Evolutionary conservation across 1,140 invertebrate species (phyloP), one percentile per base, ranked within the genome.

Genomic region (Drosophila sproati): DNA sequence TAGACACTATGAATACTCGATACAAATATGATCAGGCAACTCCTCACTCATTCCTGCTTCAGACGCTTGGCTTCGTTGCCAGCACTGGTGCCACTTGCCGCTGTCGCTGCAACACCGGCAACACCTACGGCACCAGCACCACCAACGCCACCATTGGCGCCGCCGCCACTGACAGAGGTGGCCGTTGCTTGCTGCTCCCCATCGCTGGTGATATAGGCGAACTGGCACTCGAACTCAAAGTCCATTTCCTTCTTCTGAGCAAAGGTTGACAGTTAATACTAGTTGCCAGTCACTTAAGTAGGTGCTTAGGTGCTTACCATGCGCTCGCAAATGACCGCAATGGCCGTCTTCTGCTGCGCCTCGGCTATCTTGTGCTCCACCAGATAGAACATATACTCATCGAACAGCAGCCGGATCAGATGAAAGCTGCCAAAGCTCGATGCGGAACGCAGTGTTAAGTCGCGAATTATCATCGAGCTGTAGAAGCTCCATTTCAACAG

Each of bases 361-460:
- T 96, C 95, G 28, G 99, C 98, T 31, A 99, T 98, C 93, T 98
- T 96, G 93, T 98, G 97, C 93, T 99, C 99, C 78, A 99, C 97
- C 75, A 99, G 94, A 93, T 99, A 99, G 94, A 99, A 99, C 96
- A 99, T 99, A 92, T 99, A 99, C 93, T 99, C 99, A 93, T 99
- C 98, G 93, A 98, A 99, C 28, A 99, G 94, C 75, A 99, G 94
- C 50, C 98, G 96, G 86, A 99, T 98, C 51, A 99, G 94, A 94
- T 99, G 99, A 94, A 99, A 99, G 63, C 98, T 99, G 41, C 99
- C 99, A 94, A 99, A 99, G 93, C 98, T 99, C 7, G 98, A 97
- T 29, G 99, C 98, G 76, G 98, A 99, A 87, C 98, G 94, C 55
- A 99, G 93, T 43, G 98, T 99, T 60, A 99, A 94, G 94, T 99